These are phyloP conservation scores for Parauchenoglanis punctatus DNA, from an alignment of 2,797 vertebrate genomes.

Conservation along the genomic window DNA sequence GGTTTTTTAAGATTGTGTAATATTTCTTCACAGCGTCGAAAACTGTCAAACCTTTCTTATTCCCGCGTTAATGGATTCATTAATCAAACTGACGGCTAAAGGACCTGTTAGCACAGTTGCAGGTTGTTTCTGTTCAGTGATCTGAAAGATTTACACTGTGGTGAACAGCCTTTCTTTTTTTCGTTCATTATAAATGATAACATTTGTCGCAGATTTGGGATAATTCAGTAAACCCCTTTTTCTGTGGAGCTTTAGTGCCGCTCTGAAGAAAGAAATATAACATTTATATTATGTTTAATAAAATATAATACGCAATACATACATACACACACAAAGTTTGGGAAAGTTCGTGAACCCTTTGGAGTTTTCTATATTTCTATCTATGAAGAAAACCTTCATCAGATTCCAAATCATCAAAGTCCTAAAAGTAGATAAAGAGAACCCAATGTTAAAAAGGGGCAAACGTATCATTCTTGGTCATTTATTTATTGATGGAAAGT, in stretches of 20 bases:
- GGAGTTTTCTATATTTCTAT: too few relatives aligned
- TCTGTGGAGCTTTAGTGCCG: not conserved
- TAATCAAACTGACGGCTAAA: slow-evolving; percentile 69
- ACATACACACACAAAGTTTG: too few relatives aligned
- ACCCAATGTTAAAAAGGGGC: too few relatives aligned
- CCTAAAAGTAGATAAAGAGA: too few relatives aligned
- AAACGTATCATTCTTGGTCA: too few relatives aligned
- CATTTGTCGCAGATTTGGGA: not conserved
- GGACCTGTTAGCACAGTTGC: slow-evolving; percentile 51
- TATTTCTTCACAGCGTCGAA: slow-evolving; percentile 48
- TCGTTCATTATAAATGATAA: slow-evolving; percentile 14
- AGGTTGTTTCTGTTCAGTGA: slow-evolving; percentile 59
- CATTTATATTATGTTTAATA: too few relatives aligned
- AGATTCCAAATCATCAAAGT: too few relatives aligned
- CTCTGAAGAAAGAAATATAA: too few relatives aligned
- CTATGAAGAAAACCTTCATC: too few relatives aligned
- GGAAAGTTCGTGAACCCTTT: too few relatives aligned
- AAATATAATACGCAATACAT: too few relatives aligned
- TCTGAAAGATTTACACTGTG: slow-evolving; percentile 55
- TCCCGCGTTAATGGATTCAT: slow-evolving; percentile 67
- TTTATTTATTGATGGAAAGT: too few relatives aligned
- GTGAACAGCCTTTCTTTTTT: slow-evolving; percentile 60
- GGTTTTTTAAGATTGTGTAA: slow-evolving; percentile 45
- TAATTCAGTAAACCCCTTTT: not conserved
- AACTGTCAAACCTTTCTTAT: slow-evolving; percentile 53